Conservation (phyloP, 2,113 vertebrate species). For the Sisor rabdophorus region DNA sequence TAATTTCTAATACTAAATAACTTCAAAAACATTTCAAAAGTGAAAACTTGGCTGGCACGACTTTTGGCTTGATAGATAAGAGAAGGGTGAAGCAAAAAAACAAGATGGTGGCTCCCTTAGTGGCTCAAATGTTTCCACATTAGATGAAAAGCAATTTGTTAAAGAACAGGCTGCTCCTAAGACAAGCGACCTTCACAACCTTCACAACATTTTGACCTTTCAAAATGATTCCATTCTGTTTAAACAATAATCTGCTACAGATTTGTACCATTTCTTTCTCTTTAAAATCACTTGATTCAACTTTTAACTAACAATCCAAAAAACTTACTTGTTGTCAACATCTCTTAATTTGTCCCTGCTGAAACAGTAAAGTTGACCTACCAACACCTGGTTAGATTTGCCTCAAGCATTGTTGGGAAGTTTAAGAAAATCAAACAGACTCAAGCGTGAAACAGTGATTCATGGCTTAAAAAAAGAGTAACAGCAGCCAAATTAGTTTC, state of each 20-base stretch:
- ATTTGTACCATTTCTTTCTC: not conserved
- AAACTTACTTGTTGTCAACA: too few species aligned
- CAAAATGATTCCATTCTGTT: not conserved
- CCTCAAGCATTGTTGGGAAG: not conserved
- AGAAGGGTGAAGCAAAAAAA: too few species aligned
- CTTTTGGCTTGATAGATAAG: too few species aligned
- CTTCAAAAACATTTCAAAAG: too few species aligned
- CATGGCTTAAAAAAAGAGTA: not conserved
- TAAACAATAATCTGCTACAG: not conserved
- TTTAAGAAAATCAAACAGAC: not conserved
- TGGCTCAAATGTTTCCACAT: too few species aligned
- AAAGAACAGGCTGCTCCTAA: not conserved
- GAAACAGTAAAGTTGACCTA: not conserved
- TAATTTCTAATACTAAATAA: too few species aligned
- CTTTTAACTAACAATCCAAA: not conserved
- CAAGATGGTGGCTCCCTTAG: too few species aligned
- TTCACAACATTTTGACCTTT: not conserved
- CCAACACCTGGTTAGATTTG: not conserved
- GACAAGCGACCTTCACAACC: not conserved
- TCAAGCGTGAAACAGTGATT: not conserved
- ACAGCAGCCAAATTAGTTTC: not conserved
- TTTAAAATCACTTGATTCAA: not conserved
- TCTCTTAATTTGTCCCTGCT: not conserved
- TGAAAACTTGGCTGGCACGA: too few species aligned
- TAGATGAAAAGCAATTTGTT: not conserved